A percentile compares a stretch with the other conserved stretches of the same genome.
Evolutionary conservation across 2,888 invertebrate species (phyloP).

Genomic region (Priocnemis perturbator): DNA sequence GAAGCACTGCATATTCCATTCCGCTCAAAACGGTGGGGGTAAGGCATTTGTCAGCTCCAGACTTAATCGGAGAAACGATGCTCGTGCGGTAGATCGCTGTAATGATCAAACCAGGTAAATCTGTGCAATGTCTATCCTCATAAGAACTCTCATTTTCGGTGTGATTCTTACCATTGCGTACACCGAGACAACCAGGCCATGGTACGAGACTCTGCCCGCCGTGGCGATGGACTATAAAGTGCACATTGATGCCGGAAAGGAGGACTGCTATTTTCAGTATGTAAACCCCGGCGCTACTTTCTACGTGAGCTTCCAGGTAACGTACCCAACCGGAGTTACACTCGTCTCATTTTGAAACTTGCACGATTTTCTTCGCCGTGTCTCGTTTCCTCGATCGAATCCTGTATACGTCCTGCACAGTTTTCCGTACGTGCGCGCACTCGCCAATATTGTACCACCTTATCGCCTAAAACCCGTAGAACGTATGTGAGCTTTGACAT

Average conservation of each 20-base stretch:
- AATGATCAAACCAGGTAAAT: conserved; percentile 11
- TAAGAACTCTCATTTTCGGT: conserved; percentile 44
- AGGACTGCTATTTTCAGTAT: conserved; percentile 97
- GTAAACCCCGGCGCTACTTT: conserved; percentile 94
- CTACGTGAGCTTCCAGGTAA: conserved; percentile 95
- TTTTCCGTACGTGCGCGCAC: no score
- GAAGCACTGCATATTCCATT: no score
- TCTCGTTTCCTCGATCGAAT: no score
- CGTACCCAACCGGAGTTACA: background rate
- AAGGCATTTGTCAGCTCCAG: background rate
- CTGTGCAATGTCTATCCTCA: conserved; percentile 54
- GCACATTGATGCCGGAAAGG: conserved; percentile 94
- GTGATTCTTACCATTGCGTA: conserved; percentile 43
- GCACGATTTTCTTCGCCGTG: no score
- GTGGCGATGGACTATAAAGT: conserved; percentile 98
- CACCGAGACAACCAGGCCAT: conserved; percentile 80
- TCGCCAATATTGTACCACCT: no score
- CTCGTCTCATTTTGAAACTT: background rate
- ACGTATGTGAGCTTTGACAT: no score
- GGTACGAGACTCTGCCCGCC: conserved; percentile 92
- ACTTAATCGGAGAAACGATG: background rate
- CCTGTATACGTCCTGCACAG: no score
- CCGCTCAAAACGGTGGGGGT: no score
- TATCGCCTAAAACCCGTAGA: no score
- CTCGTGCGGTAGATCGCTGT: conserved; percentile 3